Evolutionary conservation across 2,797 vertebrate species (phyloP), one percentile per base, ranked within the genome.

Genomic region (Pantherophis alleghaniensis): DNA sequence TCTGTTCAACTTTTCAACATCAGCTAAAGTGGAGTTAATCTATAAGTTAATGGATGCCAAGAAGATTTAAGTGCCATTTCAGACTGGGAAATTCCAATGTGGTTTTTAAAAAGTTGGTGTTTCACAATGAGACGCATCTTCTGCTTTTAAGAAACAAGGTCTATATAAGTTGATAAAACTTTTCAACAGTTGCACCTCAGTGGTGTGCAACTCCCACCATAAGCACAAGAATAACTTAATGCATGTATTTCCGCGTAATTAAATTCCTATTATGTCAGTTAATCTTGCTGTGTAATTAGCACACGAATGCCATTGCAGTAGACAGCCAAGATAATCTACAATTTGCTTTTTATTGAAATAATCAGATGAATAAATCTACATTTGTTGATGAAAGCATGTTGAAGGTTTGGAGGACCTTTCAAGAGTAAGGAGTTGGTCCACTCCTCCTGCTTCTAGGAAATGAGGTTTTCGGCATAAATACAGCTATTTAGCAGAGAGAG

Each of bases 341-440:
- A 79, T 56, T 55, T 59, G 74, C 16, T 32, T 32, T 20, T 87
- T 66, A 28, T 24, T 79, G 86, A 56, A 69, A 16, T 63, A 94
- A 92, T 90, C 55, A 90, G 18, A 42, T 79, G 88, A 92, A 88
- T 22, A 53, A 61, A 79, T 26, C 26, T 20, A 61, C 12, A 88
- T 90, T 90, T 69, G 51, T 63, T 56, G 24, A 79, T 91, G 32
- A 90, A 91, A 92, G 37, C 86, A 83, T 88, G 61, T 89, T 37
- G 11, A 32, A 79, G 47, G 18, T 12, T 18, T 83, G 32, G 69
- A 53, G 24, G 32, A 22, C 3, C 51, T 83, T 63, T 32, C 57
- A 91, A 47, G 24, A 37, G 12, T 7, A 20, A 57, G 24, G 2
- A 66, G 13, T 16, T 24, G n/a, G 11, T 1, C n/a, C 24, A 12